Evolutionary conservation across 2,113 vertebrate genomes (phyloP).

Genomic region (Gadus chalcogrammus): DNA sequence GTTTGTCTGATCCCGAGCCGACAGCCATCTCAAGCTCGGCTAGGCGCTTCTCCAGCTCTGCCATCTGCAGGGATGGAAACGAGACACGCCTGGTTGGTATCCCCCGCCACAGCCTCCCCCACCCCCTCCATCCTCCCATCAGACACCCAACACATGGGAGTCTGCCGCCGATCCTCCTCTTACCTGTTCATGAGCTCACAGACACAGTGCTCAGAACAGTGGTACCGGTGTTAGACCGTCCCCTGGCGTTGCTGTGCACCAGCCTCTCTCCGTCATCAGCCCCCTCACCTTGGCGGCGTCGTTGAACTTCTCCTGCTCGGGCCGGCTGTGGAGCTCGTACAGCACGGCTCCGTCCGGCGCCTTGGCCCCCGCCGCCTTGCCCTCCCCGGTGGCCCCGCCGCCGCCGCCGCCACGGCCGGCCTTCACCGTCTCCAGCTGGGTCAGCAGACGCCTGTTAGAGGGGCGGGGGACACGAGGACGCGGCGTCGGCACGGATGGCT

Average conservation of each 20-base stretch:
- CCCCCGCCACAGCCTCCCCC: neutral
- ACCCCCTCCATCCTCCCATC: neutral
- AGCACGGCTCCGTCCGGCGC: conserved; percentile 76
- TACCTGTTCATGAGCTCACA: no score
- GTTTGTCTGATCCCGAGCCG: conserved; percentile 83
- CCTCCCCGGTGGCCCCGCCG: conserved; percentile 28
- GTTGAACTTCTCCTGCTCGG: conserved; percentile 89
- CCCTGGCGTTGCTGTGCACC: no score
- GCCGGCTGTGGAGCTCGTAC: conserved; percentile 89
- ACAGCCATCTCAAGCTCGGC: conserved; percentile 85
- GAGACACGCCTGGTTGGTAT: conserved; percentile 11
- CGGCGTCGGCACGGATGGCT: no score
- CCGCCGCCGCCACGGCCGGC: conserved; percentile 60
- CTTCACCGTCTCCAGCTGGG: conserved; percentile 85
- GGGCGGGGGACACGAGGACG: neutral
- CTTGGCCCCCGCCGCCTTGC: conserved; percentile 59
- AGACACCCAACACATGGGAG: neutral
- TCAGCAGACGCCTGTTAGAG: conserved; percentile 81
- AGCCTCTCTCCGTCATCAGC: neutral
- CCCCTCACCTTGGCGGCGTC: conserved; percentile 83
- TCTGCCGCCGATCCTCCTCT: neutral
- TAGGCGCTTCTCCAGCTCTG: conserved; percentile 88
- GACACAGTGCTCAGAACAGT: neutral
- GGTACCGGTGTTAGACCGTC: neutral
- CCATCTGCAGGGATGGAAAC: conserved; percentile 68